Percentiles rank a stretch among this genome's conserved stretches.
Evolutionary conservation across 2,113 vertebrate species (phyloP).

Genomic region (Euleptes europaea): DNA sequence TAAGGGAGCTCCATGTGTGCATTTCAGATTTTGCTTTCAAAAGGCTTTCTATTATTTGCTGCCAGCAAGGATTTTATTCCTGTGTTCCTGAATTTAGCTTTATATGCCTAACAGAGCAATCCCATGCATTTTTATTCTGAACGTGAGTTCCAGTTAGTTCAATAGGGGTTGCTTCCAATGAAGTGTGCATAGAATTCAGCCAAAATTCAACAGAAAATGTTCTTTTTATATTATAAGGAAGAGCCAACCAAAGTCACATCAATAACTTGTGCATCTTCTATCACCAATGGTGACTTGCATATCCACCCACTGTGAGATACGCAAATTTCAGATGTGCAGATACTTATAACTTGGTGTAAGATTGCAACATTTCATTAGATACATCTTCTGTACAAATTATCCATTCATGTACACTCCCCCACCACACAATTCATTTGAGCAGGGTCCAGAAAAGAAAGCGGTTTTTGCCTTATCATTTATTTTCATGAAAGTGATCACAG

Average conservation of each 20-base stretch:
- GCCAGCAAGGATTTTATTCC: neutral
- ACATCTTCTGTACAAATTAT: neutral
- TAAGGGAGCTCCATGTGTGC: no score
- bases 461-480: neutral
- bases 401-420: neutral
- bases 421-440: neutral
- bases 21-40: neutral
- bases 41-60: neutral
- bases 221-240: neutral
- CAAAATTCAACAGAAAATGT: neutral
- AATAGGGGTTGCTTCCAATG: neutral
- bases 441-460: neutral
- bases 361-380: neutral
- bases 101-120: neutral
- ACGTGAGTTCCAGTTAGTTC: neutral
- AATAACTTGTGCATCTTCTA: neutral
- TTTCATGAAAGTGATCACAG: slow-evolving; percentile 23
- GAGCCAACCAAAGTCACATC: neutral
- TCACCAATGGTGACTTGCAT: neutral
- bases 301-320: neutral
- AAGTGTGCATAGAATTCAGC: neutral
- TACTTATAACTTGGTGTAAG: no score
- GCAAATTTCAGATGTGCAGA: neutral
- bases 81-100: neutral
- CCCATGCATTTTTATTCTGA: neutral